Evolutionary conservation across 2,797 vertebrate genomes (phyloP), one percentile per base, ranked within the genome.

Genomic region (Scomberomorus guttatus): DNA sequence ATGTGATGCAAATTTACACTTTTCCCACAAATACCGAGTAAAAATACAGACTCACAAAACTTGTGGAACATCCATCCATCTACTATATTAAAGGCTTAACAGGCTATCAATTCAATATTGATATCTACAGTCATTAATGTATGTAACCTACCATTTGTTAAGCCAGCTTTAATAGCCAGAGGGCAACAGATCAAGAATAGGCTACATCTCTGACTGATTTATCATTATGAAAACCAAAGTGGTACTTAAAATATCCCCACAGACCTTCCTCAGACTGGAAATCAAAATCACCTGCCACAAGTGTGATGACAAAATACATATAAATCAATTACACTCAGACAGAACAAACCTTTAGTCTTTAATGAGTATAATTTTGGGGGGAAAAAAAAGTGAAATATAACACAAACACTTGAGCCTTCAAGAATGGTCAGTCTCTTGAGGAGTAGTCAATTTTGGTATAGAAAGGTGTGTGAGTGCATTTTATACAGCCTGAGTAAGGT

Each of bases 1-100:
- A 87, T 44, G 61, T 32, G 76, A 84, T 46, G 71, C 56, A 83
- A 70, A 83, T 81, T 12, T 54, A 76, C 39, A 59, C 22, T 52
- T 72, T 15, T 22, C 25, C 44, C 34, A 42, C 22, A 72, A 63
- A 66, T 22, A 67, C 37, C 0, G 22, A 46, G 27, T 14, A 5
- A 56, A 78, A 66, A 58, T 24, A 27, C 17, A 27, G 52, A 72
- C 51, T 58, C 69, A 34, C 54, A 44, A 37, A 79, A 50, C 32
- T 0, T 29, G 25, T 12, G 25, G 37, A 25, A n/a, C n/a, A n/a
- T n/a, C 4, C 11, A 17, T 46, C 56, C 14, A 20, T 27, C 20
- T 14, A 18, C 20, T 67, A n/a, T 12, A 48, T 32, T 15, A 59
- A 37, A 59, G 24, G 18, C 12, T 72, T 51, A 46, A 74, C 9